Conservation (phyloP, 2,113 vertebrate genomes). For the Lepisosteus oculatus region DNA sequence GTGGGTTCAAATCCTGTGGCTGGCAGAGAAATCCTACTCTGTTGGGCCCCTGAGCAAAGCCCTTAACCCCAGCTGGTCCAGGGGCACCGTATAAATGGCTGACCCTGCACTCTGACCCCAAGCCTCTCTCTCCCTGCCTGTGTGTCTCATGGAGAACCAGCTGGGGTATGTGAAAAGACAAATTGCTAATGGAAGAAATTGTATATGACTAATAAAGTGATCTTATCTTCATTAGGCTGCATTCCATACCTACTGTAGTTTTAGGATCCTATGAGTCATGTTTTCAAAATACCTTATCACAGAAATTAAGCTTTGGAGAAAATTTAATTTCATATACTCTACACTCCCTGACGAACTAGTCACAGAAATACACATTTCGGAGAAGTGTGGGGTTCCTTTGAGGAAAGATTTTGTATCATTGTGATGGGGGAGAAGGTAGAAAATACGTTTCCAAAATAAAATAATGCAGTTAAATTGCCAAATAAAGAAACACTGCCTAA, state of each 20-base stretch:
- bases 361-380: background rate
- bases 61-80: too few relatives aligned
- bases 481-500: background rate
- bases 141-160: too few relatives aligned
- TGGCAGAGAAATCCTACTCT: too few relatives aligned
- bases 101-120: too few relatives aligned
- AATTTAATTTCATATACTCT: background rate
- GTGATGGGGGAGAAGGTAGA: conserved; percentile 9
- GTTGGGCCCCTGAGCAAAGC: too few relatives aligned
- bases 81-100: too few relatives aligned
- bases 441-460: background rate
- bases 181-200: too few relatives aligned
- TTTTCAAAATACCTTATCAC: conserved; percentile 11
- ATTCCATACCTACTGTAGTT: background rate
- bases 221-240: too few relatives aligned
- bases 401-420: conserved; percentile 10
- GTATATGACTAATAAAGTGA: too few relatives aligned
- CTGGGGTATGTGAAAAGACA: too few relatives aligned
- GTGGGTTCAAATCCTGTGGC: too few relatives aligned
- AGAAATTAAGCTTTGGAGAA: background rate
- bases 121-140: too few relatives aligned
- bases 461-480: background rate
- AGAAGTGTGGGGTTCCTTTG: background rate
- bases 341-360: background rate
- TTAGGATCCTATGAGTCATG: background rate